phyloP scores from a whole-genome alignment of 2,113 vertebrate species.

The Romanogobio albipinnatus region DNA sequence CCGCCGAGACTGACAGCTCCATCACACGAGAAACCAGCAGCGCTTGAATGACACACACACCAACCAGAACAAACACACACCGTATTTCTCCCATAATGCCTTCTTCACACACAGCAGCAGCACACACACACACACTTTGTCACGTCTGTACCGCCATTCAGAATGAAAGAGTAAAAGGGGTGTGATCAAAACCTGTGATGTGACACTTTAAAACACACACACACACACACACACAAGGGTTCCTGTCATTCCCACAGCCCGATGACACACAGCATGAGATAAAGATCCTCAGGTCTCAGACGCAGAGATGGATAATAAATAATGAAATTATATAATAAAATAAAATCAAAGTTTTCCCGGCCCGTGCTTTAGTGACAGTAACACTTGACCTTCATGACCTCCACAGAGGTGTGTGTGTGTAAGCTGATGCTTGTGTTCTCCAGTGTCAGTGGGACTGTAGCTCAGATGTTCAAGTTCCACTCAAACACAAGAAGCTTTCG shows the following conservation, averaged over 20 bases:
- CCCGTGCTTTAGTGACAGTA: no score
- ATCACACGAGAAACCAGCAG: conserved; percentile 23
- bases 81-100: not conserved
- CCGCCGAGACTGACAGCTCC: conserved; percentile 22
- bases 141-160: not conserved
- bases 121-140: not conserved
- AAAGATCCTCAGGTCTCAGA: not conserved
- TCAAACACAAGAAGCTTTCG: not conserved
- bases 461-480: not conserved
- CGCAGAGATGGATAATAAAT: no score
- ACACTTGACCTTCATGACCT: no score
- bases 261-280: not conserved
- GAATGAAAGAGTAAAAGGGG: conserved; percentile 21
- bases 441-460: no score
- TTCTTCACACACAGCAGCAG: not conserved
- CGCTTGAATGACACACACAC: not conserved
- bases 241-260: not conserved
- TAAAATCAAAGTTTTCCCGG: no score
- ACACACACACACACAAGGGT: not conserved
- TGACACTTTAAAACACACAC: not conserved
- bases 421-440: no score
- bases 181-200: conserved; percentile 33
- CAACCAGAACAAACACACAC: not conserved
- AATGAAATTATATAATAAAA: no score
- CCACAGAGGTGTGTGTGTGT: no score